Conservation (phyloP, 2,888 invertebrate genomes). For the Eupithecia tripunctaria region DNA sequence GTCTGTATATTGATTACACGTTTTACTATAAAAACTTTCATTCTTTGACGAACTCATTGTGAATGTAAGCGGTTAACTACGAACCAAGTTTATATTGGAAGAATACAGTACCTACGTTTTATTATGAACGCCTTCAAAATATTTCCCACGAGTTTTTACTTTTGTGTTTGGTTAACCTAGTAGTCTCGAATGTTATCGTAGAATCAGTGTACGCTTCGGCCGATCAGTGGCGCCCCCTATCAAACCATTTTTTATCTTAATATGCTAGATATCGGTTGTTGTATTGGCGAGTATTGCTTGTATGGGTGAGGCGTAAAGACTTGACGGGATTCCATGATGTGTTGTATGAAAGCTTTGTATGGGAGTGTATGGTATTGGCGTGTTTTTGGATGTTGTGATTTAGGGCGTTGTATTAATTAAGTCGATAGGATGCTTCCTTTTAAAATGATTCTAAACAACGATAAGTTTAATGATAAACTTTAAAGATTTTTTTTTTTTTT, state of each 20-base stretch:
- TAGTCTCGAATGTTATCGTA: constrained; percentile 81
- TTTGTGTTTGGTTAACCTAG: constrained; percentile 60
- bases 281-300: constrained; percentile 46
- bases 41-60: too few relatives aligned
- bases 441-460: constrained; percentile 11
- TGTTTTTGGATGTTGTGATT: constrained; percentile 26
- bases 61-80: too few relatives aligned
- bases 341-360: constrained; percentile 26
- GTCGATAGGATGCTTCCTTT: neutral
- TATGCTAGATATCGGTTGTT: constrained; percentile 43
- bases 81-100: too few relatives aligned
- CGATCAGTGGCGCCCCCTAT: constrained; percentile 57
- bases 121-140: neutral
- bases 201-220: constrained; percentile 82
- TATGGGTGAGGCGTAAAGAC: constrained; percentile 36
- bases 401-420: constrained; percentile 2
- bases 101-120: too few relatives aligned
- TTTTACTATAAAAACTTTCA: too few relatives aligned
- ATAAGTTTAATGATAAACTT: constrained; percentile 8
- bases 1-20: too few relatives aligned
- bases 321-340: constrained; percentile 22
- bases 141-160: constrained; percentile 48
- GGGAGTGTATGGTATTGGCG: constrained; percentile 28
- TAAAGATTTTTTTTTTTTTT: neutral
- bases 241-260: constrained; percentile 42